Percentiles rank a stretch among this genome's conserved stretches.
Evolutionary conservation across 2,797 vertebrate species (phyloP).

Genomic region (Rhabdophis nuchalis): DNA sequence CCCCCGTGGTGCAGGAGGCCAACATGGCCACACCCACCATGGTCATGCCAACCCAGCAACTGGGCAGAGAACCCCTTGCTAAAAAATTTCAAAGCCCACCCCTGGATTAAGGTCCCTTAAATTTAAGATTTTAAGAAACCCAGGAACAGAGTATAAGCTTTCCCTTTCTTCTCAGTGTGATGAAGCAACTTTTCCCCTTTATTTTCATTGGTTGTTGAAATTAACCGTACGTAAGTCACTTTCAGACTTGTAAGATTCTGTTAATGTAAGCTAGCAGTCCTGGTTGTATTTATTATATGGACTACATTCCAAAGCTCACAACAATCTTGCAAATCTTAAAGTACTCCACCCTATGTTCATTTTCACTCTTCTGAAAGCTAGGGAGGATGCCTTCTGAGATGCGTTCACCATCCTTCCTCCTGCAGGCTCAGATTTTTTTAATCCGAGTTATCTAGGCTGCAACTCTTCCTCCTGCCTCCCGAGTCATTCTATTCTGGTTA

Average conservation of each 20-base stretch:
- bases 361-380: not conserved
- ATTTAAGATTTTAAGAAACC: not conserved
- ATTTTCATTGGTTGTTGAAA: not conserved
- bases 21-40: too few relatives aligned
- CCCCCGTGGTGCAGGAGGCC: too few relatives aligned
- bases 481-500: not conserved
- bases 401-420: not conserved
- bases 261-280: not conserved
- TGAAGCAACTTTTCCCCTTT: not conserved
- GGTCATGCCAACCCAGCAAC: too few relatives aligned
- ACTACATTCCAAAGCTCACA: not conserved
- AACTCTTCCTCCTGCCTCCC: not conserved
- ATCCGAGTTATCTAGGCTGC: not conserved
- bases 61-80: too few relatives aligned
- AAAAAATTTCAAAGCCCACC: too few relatives aligned
- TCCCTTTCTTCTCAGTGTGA: not conserved
- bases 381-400: not conserved
- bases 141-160: not conserved
- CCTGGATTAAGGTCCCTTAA: not conserved
- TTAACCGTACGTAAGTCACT: not conserved
- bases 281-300: not conserved
- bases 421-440: not conserved
- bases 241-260: not conserved
- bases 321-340: not conserved
- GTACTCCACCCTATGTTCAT: not conserved